Conservation (phyloP, 2,113 vertebrate species). For the Caretta caretta region DNA sequence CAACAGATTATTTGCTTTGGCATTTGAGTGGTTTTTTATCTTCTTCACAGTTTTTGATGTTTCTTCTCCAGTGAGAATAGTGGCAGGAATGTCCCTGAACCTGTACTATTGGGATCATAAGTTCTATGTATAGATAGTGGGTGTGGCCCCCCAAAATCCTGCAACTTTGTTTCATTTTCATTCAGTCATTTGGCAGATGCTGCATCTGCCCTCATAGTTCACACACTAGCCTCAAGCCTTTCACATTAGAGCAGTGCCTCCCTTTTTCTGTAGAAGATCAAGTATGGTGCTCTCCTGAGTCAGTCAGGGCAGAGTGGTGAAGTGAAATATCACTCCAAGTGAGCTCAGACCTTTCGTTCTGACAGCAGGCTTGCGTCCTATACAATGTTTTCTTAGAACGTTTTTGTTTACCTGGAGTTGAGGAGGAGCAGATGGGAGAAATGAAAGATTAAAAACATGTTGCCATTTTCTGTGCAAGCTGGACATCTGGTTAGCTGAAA, state of each 20-base stretch:
- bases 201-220: no score
- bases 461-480: not conserved
- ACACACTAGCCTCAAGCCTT: not conserved
- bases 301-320: not conserved
- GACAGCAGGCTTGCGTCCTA: not conserved
- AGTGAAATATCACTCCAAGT: no score
- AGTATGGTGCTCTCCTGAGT: not conserved
- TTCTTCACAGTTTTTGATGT: not conserved
- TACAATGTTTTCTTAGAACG: not conserved
- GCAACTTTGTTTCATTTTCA: not conserved
- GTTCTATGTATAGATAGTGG: no score
- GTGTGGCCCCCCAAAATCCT: no score
- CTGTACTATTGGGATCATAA: no score
- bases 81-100: no score
- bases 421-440: not conserved
- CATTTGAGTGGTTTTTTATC: not conserved
- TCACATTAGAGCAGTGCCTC: not conserved
- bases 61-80: no score
- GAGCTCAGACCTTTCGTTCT: not conserved
- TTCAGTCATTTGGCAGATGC: not conserved
- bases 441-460: not conserved
- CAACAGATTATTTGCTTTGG: not conserved
- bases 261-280: not conserved
- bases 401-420: conserved; percentile 7
- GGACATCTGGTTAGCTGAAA: not conserved